phyloP scores from a whole-genome alignment of 2,888 invertebrate species.

The Polia nebulosa region DNA sequence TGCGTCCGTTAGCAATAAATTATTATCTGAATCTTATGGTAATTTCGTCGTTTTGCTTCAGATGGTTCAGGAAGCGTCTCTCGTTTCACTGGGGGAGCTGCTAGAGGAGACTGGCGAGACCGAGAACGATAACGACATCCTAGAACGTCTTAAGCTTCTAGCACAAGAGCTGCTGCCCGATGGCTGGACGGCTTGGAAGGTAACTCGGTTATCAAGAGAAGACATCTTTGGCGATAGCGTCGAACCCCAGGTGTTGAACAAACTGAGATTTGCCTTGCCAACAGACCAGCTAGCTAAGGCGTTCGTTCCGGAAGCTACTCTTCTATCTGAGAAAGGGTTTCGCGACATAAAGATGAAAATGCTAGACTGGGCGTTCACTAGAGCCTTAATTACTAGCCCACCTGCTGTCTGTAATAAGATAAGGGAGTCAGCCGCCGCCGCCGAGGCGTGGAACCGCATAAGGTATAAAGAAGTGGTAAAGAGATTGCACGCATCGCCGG shows the following conservation, averaged over 20 bases:
- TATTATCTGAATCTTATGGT: constrained; percentile 5
- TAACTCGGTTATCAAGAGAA: constrained; percentile 19
- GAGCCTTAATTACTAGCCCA: constrained; percentile 44
- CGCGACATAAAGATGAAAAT: constrained; percentile 29
- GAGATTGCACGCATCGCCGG: too few relatives aligned
- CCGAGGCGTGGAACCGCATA: too few relatives aligned
- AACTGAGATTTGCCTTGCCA: constrained; percentile 43
- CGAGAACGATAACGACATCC: constrained; percentile 4
- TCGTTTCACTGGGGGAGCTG: constrained; percentile 23
- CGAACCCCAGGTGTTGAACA: constrained; percentile 39
- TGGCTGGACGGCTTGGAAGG: constrained; percentile 43
- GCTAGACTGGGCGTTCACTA: constrained; percentile 37
- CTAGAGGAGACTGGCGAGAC: constrained; percentile 16
- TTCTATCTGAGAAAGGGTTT: constrained; percentile 43
- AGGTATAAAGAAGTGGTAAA: too few relatives aligned
- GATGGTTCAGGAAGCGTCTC: constrained; percentile 25
- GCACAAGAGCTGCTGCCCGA: constrained; percentile 26
- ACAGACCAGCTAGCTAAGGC: constrained; percentile 38
- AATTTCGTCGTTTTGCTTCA: constrained; percentile 18
- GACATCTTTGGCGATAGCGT: constrained; percentile 37
- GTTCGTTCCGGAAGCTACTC: constrained; percentile 42
- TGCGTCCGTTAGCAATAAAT: background rate
- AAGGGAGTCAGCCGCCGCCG: constrained; percentile 42
- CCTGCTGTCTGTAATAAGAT: constrained; percentile 42
- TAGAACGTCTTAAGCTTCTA: constrained; percentile 21